phyloP scores from a whole-genome alignment of 2,888 invertebrate genomes.

The Paralinhomoeus sp. region DNA sequence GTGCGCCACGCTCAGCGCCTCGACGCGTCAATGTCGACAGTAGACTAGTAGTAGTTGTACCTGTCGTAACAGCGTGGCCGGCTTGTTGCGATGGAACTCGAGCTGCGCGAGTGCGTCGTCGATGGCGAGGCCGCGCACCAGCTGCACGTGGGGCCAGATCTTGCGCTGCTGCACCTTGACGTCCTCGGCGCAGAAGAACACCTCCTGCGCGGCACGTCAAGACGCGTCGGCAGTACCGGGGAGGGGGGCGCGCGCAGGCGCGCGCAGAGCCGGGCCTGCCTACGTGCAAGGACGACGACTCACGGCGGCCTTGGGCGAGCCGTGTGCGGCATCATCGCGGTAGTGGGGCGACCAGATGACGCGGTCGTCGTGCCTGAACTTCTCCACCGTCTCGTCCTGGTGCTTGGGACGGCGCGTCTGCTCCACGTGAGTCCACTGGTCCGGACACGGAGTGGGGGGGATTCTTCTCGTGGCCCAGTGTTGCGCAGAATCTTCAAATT shows the following conservation, averaged over 20 bases:
- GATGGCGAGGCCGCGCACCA: conserved; percentile 44
- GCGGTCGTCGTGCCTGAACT: conserved; percentile 36
- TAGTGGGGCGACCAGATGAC: conserved; percentile 54
- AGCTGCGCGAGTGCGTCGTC: conserved; percentile 82
- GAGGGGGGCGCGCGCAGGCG: not conserved
- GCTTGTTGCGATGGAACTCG: conserved; percentile 45
- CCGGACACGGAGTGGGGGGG: no score
- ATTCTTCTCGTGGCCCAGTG: no score
- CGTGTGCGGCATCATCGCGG: conserved; percentile 38
- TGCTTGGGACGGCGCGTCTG: no score
- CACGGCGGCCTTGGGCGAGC: not conserved
- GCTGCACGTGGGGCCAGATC: conserved; percentile 63
- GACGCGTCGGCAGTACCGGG: not conserved
- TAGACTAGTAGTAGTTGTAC: conserved; percentile 9
- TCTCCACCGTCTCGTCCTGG: not conserved
- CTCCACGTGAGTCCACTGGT: no score
- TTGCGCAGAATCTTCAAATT: no score
- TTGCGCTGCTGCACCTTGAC: conserved; percentile 73
- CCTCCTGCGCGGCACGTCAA: conserved; percentile 39
- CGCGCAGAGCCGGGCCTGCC: no score
- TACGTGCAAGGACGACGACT: no score
- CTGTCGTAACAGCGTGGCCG: conserved; percentile 25
- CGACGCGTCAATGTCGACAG: no score
- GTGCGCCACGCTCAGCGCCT: no score
- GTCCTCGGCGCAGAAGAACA: conserved; percentile 58